These are phyloP conservation scores for Hippoglossus hippoglossus DNA, from an alignment of 2,797 vertebrate genomes.

Conservation along the genomic window DNA sequence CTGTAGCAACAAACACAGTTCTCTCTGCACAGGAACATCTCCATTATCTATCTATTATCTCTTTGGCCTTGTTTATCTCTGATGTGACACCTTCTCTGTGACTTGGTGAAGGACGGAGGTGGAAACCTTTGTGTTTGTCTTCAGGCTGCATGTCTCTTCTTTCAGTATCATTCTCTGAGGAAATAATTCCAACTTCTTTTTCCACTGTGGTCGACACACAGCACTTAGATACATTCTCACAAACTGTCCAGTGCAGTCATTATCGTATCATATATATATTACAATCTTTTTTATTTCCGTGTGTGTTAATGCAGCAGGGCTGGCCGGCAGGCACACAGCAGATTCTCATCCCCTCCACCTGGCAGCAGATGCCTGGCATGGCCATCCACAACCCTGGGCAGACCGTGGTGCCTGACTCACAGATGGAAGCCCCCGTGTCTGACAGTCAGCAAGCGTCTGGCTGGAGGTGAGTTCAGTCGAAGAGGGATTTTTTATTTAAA, in stretches of 20 bases:
- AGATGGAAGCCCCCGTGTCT: slow-evolving; percentile 84
- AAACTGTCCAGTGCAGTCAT: not conserved
- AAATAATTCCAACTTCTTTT: not conserved
- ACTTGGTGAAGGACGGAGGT: slow-evolving; percentile 6
- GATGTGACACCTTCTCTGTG: slow-evolving; percentile 8
- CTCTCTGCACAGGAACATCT: slow-evolving; percentile 35
- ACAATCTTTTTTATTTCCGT: not conserved
- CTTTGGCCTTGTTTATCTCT: not conserved
- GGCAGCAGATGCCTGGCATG: slow-evolving; percentile 97
- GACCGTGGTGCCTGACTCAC: slow-evolving; percentile 88
- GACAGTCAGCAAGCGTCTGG: slow-evolving; percentile 89
- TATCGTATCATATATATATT: too few relatives aligned
- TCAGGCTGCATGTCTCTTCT: slow-evolving; percentile 41
- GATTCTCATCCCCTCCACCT: slow-evolving; percentile 96
- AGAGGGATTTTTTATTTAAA: too few relatives aligned
- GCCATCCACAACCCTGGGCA: slow-evolving; percentile 94
- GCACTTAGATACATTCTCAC: not conserved
- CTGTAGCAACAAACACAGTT: slow-evolving; percentile 26
- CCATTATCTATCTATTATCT: too few relatives aligned
- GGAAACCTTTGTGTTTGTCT: slow-evolving; percentile 24
- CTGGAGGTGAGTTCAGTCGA: slow-evolving; percentile 88
- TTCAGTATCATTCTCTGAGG: not conserved
- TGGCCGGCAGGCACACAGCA: slow-evolving; percentile 98
- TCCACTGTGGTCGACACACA: not conserved
- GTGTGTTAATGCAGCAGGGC: slow-evolving; percentile 88